Evolutionary conservation across 2,888 invertebrate species (phyloP).

Genomic region (Parascotia fuliginaria): DNA sequence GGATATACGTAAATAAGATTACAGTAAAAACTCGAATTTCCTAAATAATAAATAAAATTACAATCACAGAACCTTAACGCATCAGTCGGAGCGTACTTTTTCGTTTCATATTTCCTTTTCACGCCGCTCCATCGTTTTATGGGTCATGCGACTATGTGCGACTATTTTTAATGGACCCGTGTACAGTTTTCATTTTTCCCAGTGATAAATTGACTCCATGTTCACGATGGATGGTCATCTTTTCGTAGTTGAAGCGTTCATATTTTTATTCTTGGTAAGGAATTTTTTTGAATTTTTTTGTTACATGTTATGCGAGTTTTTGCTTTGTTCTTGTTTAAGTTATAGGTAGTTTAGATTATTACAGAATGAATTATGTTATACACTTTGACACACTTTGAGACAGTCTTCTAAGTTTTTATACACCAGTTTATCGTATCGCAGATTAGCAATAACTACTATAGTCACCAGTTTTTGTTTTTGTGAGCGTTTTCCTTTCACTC

Average conservation of each 20-base stretch:
- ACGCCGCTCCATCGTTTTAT: constrained; percentile 81
- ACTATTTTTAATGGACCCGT: constrained; percentile 83
- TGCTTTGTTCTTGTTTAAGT: not conserved
- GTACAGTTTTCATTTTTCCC: constrained; percentile 79
- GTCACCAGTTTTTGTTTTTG: no score
- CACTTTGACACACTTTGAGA: no score
- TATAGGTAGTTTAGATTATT: no score
- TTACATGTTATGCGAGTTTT: constrained; percentile 10
- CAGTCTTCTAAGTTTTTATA: no score
- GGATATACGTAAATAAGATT: no score
- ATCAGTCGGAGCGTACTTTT: constrained; percentile 57
- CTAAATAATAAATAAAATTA: not conserved
- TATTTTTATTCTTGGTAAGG: constrained; percentile 55
- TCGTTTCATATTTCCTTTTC: constrained; percentile 79
- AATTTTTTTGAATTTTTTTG: constrained; percentile 34
- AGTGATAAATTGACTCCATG: constrained; percentile 83
- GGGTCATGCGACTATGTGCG: constrained; percentile 84
- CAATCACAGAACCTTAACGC: constrained; percentile 45
- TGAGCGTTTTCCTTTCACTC: no score
- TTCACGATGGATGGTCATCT: constrained; percentile 79
- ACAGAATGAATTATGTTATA: no score
- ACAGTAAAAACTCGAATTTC: not conserved
- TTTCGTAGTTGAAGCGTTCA: constrained; percentile 62
- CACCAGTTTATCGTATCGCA: no score
- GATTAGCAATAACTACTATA: no score